Percentiles rank a stretch among this genome's conserved stretches.
phyloP scores from a whole-genome alignment of 1,140 invertebrate genomes.

The Heliconius hewitsoni region DNA sequence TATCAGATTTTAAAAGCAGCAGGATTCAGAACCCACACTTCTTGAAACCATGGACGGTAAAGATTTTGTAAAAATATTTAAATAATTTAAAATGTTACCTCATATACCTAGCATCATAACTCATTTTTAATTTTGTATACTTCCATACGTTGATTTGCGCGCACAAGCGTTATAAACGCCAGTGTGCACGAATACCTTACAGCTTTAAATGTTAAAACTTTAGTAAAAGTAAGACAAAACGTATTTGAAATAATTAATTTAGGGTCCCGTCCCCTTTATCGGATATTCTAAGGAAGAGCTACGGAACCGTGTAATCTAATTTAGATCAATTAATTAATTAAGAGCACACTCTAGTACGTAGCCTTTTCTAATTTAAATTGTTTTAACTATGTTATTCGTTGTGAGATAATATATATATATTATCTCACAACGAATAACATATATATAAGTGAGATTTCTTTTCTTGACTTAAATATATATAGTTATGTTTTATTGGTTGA shows the following conservation, averaged over 20 bases:
- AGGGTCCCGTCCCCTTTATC: conserved; percentile 35
- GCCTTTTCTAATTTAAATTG: not conserved
- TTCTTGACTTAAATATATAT: not conserved
- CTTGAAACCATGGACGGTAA: too few relatives aligned
- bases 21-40: too few relatives aligned
- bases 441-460: not conserved
- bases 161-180: not conserved
- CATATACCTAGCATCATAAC: too few relatives aligned
- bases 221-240: conserved; percentile 41
- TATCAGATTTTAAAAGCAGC: too few relatives aligned
- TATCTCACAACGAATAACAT: too few relatives aligned
- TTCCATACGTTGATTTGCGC: too few relatives aligned
- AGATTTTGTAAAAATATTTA: too few relatives aligned
- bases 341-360: conserved; percentile 16
- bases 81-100: too few relatives aligned
- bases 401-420: too few relatives aligned
- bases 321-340: conserved; percentile 51
- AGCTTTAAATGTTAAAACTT: conserved; percentile 37
- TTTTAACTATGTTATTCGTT: conserved; percentile 7
- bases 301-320: conserved; percentile 48
- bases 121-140: too few relatives aligned
- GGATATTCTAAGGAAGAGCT: conserved; percentile 37
- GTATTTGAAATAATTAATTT: conserved; percentile 50
- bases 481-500: not conserved
- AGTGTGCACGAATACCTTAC: not conserved